These are phyloP conservation scores for Himalopsyche tibetana DNA, from an alignment of 2,888 invertebrate genomes.

Conservation along the genomic window DNA sequence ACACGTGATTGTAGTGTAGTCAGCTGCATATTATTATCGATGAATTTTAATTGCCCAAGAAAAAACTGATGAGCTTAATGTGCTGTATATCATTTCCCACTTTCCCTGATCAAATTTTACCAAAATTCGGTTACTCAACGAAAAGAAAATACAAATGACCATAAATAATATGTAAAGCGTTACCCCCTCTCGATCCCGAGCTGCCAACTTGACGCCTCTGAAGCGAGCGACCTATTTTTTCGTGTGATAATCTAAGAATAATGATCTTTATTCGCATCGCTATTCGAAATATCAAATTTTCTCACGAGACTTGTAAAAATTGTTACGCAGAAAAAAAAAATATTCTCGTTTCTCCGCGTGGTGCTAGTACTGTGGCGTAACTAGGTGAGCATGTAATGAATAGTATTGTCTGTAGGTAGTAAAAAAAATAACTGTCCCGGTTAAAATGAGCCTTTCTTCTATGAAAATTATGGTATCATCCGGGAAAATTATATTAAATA, in stretches of 20 bases:
- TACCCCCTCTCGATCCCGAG: constrained; percentile 29
- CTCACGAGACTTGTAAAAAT: constrained; percentile 59
- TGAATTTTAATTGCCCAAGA: too few relatives aligned
- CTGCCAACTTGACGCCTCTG: constrained; percentile 32
- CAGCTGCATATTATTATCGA: too few relatives aligned
- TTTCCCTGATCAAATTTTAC: background rate
- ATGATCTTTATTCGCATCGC: constrained; percentile 50
- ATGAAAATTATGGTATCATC: background rate
- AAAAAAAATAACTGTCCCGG: background rate
- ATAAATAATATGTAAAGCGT: constrained; percentile 32
- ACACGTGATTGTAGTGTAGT: too few relatives aligned
- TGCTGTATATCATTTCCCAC: background rate
- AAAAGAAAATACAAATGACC: constrained; percentile 14
- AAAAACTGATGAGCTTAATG: background rate
- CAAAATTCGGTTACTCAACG: background rate
- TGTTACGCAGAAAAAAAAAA: constrained; percentile 62
- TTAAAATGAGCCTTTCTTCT: background rate
- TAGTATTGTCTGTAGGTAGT: background rate
- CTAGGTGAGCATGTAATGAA: constrained; percentile 34
- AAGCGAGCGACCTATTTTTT: constrained; percentile 56
- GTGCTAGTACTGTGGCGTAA: constrained; percentile 60
- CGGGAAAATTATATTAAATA: background rate
- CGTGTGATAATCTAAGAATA: constrained; percentile 61
- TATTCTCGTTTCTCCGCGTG: constrained; percentile 57
- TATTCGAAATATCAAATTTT: constrained; percentile 58